Percentiles rank a stretch among this genome's conserved stretches.
Conservation (phyloP, 2,113 vertebrate genomes). For the Coreoperca whiteheadi region DNA sequence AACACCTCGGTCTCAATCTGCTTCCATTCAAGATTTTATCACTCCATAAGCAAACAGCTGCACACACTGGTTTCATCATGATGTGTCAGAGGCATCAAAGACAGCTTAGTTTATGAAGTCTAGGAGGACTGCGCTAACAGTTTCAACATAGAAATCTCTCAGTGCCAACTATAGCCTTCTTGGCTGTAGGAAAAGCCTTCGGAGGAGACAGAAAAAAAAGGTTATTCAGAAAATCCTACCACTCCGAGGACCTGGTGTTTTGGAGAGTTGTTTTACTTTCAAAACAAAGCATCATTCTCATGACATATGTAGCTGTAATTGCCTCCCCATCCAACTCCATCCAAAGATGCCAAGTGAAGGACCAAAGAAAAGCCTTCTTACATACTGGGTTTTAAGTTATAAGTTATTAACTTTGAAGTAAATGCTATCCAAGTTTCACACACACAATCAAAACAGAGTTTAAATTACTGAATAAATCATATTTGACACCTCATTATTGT, state of each 20-base stretch:
- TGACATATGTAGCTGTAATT: neutral
- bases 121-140: conserved; percentile 16
- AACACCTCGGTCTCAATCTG: conserved; percentile 34
- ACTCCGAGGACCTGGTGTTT: neutral
- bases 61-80: conserved; percentile 59
- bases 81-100: conserved; percentile 72
- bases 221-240: neutral
- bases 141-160: conserved; percentile 33
- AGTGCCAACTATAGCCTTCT: neutral
- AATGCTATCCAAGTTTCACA: conserved; percentile 34
- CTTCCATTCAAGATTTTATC: conserved; percentile 66
- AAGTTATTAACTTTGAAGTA: conserved; percentile 50
- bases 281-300: neutral
- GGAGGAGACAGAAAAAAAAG: conserved; percentile 31
- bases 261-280: conserved; percentile 5
- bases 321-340: neutral
- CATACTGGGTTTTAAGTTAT: neutral
- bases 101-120: conserved; percentile 50
- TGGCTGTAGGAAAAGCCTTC: neutral
- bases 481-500: conserved; percentile 64
- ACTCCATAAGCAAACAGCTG: conserved; percentile 21
- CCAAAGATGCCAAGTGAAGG: neutral
- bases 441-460: conserved; percentile 32
- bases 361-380: neutral
- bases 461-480: conserved; percentile 65